Percentiles rank a stretch among this genome's conserved stretches.
These are phyloP conservation scores for Desmodus rotundus DNA, from an alignment of 2,113 vertebrate genomes.

Conservation along the genomic window DNA sequence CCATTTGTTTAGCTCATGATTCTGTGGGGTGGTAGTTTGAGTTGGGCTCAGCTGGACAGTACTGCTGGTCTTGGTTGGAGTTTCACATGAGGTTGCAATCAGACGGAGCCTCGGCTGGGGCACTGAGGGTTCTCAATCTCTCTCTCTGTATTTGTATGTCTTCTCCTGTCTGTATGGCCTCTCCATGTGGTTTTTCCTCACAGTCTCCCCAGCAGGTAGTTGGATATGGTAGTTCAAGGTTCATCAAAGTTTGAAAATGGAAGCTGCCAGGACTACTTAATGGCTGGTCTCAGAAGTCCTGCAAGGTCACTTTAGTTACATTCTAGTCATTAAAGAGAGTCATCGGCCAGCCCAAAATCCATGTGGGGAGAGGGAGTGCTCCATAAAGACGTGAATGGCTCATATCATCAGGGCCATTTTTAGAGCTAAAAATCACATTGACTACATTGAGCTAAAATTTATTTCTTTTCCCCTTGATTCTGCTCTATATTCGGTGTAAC, in stretches of 20 bases:
- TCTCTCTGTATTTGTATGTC: not conserved
- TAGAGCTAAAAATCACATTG: not conserved
- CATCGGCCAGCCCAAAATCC: not conserved
- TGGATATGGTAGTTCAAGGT: not conserved
- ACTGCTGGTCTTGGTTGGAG: not conserved
- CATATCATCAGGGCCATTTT: not conserved
- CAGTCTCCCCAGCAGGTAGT: not conserved
- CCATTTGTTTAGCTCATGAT: not conserved
- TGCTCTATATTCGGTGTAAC: not conserved
- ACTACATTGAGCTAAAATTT: not conserved
- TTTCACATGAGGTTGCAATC: not conserved
- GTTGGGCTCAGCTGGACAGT: not conserved
- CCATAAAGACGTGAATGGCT: not conserved
- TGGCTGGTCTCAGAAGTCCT: not conserved
- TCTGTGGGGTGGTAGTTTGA: not conserved
- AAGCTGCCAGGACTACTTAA: not conserved
- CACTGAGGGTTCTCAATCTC: not conserved
- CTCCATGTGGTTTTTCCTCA: not conserved
- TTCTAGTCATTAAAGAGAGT: not conserved
- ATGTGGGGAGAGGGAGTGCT: rapidly evolving
- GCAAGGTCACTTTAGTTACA: not conserved
- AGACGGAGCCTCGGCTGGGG: not conserved
- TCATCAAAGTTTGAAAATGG: not conserved
- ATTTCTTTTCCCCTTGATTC: not conserved
- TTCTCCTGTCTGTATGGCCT: not conserved